These are phyloP conservation scores for Stenurella melanura DNA, from an alignment of 2,888 invertebrate species.

Conservation along the genomic window DNA sequence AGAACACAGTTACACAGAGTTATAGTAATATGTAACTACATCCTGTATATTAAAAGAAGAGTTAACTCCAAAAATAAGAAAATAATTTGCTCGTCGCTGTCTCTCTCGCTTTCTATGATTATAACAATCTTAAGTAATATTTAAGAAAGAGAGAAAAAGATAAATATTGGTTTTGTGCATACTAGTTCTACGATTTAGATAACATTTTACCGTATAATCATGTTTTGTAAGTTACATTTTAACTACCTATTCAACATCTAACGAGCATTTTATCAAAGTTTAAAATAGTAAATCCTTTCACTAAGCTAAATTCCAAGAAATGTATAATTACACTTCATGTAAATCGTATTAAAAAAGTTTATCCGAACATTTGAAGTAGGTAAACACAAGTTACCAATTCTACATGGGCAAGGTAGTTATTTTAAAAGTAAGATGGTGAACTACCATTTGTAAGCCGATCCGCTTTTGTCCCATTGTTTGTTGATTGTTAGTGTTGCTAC, in stretches of 20 bases:
- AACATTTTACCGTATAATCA: background rate
- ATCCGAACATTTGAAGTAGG: background rate
- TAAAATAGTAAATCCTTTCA: conserved; percentile 2
- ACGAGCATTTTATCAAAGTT: background rate
- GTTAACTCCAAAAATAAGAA: too few species aligned
- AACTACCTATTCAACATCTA: background rate
- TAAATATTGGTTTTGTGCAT: too few species aligned
- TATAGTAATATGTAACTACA: too few species aligned
- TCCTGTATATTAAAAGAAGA: too few species aligned
- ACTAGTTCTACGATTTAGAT: background rate
- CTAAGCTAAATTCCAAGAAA: conserved; percentile 41
- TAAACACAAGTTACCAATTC: conserved; percentile 13
- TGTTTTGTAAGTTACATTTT: background rate
- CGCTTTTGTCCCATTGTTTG: conserved; percentile 58
- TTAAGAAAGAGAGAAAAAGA: too few species aligned
- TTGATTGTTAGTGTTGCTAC: conserved; percentile 58
- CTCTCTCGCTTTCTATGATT: too few species aligned
- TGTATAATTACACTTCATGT: conserved; percentile 39
- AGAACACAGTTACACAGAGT: too few species aligned
- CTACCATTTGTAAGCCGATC: conserved; percentile 55
- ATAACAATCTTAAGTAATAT: too few species aligned
- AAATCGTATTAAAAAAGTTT: conserved; percentile 35
- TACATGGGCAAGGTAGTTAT: conserved; percentile 19
- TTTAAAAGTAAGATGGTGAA: conserved; percentile 46
- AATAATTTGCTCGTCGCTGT: too few species aligned